phyloP scores from a whole-genome alignment of 2,113 vertebrate species.

The Psophia crepitans region DNA sequence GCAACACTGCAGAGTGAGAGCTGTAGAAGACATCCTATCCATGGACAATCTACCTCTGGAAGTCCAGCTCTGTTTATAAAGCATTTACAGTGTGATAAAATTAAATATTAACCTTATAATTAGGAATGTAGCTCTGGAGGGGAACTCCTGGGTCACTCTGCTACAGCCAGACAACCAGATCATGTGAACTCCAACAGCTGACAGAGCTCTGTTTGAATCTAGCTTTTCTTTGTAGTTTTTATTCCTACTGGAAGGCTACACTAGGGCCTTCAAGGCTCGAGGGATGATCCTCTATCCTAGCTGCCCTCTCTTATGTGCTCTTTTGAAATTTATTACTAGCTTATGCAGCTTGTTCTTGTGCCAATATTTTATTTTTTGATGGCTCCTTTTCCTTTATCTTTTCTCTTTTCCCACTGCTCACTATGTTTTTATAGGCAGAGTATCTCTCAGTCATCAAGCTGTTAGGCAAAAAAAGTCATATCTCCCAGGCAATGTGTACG shows the following conservation, averaged over 20 bases:
- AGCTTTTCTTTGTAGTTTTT: not conserved
- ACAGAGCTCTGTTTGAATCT: not conserved
- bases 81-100: not conserved
- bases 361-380: not conserved
- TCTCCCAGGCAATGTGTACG: not conserved
- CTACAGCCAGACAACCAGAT: not conserved
- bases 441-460: not conserved
- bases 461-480: not conserved
- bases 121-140: not conserved
- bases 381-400: not conserved
- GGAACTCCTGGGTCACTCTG: not conserved
- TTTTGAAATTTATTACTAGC: not conserved
- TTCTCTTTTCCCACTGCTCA: not conserved
- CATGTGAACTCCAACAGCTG: not conserved
- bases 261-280: not conserved
- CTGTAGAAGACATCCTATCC: not conserved
- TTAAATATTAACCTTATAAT: not conserved
- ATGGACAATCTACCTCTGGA: not conserved
- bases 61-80: not conserved
- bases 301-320: not conserved
- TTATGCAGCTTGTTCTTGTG: not conserved
- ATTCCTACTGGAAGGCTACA: not conserved
- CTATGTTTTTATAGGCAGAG: not conserved
- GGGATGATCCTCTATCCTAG: not conserved
- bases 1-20: not conserved